A percentile compares a stretch with the other conserved stretches of the same genome.
phyloP scores from a whole-genome alignment of 2,797 vertebrate species.

The Chromis chromis region DNA sequence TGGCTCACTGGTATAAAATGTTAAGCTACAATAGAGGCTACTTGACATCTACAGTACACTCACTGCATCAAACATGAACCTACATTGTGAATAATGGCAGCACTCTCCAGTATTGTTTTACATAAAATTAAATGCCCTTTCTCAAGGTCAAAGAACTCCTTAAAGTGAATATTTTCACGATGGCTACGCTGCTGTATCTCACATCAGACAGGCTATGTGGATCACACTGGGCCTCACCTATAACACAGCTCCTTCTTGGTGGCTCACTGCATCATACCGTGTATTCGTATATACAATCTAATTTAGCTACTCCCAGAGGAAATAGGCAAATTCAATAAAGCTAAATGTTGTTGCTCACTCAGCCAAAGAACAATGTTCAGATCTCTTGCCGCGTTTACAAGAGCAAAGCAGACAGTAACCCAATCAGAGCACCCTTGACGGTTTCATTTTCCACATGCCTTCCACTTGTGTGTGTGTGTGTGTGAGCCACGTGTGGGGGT shows the following conservation, averaged over 20 bases:
- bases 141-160: constrained; percentile 56
- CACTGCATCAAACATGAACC: not conserved
- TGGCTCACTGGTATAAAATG: too few species aligned
- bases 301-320: constrained; percentile 76
- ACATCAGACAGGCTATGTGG: constrained; percentile 24
- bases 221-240: constrained; percentile 34
- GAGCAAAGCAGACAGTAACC: constrained; percentile 70
- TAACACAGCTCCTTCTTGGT: constrained; percentile 55
- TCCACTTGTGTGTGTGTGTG: constrained; percentile 43
- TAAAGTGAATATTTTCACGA: not conserved
- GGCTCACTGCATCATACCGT: constrained; percentile 67
- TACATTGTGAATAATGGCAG: too few species aligned
- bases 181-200: constrained; percentile 2
- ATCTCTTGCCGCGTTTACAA: constrained; percentile 74
- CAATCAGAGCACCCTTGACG: constrained; percentile 76
- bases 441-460: constrained; percentile 46
- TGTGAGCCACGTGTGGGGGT: constrained; percentile 26
- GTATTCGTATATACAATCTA: constrained; percentile 79
- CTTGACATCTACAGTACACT: not conserved
- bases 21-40: not conserved
- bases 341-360: constrained; percentile 80
- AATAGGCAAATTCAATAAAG: constrained; percentile 83
- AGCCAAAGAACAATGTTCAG: constrained; percentile 68
- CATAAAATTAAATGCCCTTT: constrained; percentile 16
- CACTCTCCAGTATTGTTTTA: not conserved